Percentiles rank a stretch among this genome's conserved stretches.
Conservation (phyloP, 92 coral and sea anemone species). For the Metridium senile region DNA sequence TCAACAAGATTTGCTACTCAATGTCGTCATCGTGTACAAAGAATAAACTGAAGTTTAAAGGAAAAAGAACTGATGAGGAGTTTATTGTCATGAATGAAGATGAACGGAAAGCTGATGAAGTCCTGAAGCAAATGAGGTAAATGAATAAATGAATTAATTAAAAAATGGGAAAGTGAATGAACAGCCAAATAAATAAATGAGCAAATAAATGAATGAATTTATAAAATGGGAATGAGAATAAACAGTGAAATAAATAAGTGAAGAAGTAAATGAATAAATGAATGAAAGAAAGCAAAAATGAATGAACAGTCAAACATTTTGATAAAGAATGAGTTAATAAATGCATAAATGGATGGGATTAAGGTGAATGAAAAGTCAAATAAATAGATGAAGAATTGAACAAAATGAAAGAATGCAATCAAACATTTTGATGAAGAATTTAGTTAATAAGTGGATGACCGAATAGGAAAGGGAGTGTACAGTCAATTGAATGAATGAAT, state of each 20-base stretch:
- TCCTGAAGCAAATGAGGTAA: conserved; percentile 89
- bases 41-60: conserved; percentile 57
- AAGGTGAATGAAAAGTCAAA: no score
- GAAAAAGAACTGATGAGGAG: conserved; percentile 74
- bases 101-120: conserved; percentile 91
- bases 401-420: no score
- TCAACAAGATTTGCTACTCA: conserved; percentile 90
- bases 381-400: no score
- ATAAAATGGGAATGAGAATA: background rate
- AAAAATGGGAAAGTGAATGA: background rate
- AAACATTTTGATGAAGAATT: no score
- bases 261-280: background rate
- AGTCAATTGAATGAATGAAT: background rate
- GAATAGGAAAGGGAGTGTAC: no score
- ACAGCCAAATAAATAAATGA: background rate
- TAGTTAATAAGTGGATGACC: no score
- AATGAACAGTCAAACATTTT: background rate
- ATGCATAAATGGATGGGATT: no score
- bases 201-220: no score
- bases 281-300: background rate
- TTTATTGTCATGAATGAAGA: conserved; percentile 85
- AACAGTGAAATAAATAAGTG: background rate
- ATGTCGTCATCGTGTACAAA: conserved; percentile 77
- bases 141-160: conserved; percentile 9
- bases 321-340: no score